Conservation (phyloP, 1,140 invertebrate genomes). For the Augochlora pura region DNA sequence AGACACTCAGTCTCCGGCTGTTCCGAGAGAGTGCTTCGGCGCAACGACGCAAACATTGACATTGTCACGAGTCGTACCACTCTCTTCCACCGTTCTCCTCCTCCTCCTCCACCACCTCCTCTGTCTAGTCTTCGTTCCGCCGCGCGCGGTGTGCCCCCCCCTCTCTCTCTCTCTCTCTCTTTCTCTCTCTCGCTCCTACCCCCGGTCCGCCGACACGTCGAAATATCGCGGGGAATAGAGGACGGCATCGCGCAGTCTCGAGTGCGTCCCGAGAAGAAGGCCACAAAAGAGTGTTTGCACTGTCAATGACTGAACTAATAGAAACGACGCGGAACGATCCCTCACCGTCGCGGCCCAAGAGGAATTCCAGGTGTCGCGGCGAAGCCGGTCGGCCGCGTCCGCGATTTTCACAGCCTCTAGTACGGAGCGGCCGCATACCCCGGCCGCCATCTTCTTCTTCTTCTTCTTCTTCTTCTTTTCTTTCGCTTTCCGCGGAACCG, state of each 20-base stretch:
- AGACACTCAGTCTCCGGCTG: constrained; percentile 58
- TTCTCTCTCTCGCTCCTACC: no score
- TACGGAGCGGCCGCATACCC: constrained; percentile 46
- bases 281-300: constrained; percentile 59
- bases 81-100: neutral
- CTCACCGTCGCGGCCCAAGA: constrained; percentile 8
- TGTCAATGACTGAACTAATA: constrained; percentile 69
- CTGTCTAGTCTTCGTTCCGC: no score
- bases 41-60: constrained; percentile 72
- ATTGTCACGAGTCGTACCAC: constrained; percentile 68
- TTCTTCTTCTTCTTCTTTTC: no score
- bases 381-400: constrained; percentile 14
- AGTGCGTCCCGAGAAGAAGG: constrained; percentile 36
- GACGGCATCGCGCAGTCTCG: constrained; percentile 27
- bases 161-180: neutral
- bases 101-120: no score
- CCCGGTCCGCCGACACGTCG: neutral
- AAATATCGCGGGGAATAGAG: constrained; percentile 23
- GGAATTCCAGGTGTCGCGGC: constrained; percentile 41
- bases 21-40: constrained; percentile 59
- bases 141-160: no score
- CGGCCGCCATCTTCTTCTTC: constrained; percentile 5
- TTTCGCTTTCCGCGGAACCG: neutral
- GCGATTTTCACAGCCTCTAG: constrained; percentile 41
- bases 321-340: constrained; percentile 58